Conservation (phyloP, 2,113 vertebrate genomes). For the Pelvicachromis taeniatus region DNA sequence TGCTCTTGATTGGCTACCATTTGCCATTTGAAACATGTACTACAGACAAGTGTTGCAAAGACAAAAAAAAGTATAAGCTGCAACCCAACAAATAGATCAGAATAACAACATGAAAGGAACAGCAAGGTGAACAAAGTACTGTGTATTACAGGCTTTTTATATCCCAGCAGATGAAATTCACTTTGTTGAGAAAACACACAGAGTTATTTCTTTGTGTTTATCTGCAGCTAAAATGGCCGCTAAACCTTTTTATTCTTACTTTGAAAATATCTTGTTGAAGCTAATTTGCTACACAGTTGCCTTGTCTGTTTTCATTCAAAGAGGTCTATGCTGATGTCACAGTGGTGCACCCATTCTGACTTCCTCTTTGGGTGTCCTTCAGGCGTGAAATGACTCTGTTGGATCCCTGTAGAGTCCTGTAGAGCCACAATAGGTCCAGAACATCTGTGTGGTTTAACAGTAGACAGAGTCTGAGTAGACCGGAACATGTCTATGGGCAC, state of each 20-base stretch:
- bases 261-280: constrained; percentile 45
- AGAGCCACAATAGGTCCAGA: constrained; percentile 45
- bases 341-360: constrained; percentile 44
- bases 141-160: background rate
- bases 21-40: background rate
- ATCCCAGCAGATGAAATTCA: background rate
- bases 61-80: background rate
- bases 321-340: constrained; percentile 42
- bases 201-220: background rate
- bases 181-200: background rate
- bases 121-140: background rate
- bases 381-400: constrained; percentile 57
- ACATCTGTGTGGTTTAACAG: constrained; percentile 60
- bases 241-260: background rate
- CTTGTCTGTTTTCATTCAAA: constrained; percentile 45
- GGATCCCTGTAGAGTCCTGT: constrained; percentile 34
- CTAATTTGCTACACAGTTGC: constrained; percentile 60
- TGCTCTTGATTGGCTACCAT: background rate
- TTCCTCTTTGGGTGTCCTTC: constrained; percentile 47
- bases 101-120: background rate
- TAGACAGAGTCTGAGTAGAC: constrained; percentile 28
- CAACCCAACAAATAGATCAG: background rate
- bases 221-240: background rate
- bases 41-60: background rate
- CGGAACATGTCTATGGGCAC: constrained; percentile 55